Conservation (phyloP, 2,888 invertebrate species). For the Xylocampa areola region DNA sequence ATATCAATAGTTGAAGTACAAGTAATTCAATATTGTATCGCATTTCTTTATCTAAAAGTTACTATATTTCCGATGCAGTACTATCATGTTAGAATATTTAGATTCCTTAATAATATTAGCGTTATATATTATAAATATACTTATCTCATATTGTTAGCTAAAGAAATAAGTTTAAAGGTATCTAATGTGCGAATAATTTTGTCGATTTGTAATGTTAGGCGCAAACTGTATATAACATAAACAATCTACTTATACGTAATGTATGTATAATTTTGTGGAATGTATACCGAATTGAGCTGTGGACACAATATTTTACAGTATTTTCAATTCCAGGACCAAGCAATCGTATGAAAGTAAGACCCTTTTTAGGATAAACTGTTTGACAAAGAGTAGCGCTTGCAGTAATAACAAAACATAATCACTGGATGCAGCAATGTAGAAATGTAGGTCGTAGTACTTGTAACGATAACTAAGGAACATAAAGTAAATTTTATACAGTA, state of each 20-base stretch:
- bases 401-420: slow-evolving; percentile 4
- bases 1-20: slow-evolving; percentile 51
- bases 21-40: slow-evolving; percentile 21
- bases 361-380: slow-evolving; percentile 36
- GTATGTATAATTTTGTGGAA: slow-evolving; percentile 49
- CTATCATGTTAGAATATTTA: slow-evolving; percentile 75
- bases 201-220: slow-evolving; percentile 60
- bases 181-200: slow-evolving; percentile 75
- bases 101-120: slow-evolving; percentile 80
- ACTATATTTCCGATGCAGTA: slow-evolving; percentile 66
- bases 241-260: slow-evolving; percentile 41
- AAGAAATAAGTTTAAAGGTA: slow-evolving; percentile 76
- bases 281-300: slow-evolving; percentile 37
- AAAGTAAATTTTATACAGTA: slow-evolving; percentile 16
- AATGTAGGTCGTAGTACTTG: slow-evolving; percentile 4
- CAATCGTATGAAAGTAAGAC: slow-evolving; percentile 25
- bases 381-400: slow-evolving; percentile 15
- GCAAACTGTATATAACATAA: slow-evolving; percentile 54
- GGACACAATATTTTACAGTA: slow-evolving; percentile 50
- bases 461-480: neutral
- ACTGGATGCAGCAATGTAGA: slow-evolving; percentile 11
- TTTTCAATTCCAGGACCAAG: slow-evolving; percentile 39
- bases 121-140: slow-evolving; percentile 79
- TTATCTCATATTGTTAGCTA: slow-evolving; percentile 84
- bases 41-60: slow-evolving; percentile 49